phyloP scores from a whole-genome alignment of 2,888 invertebrate species.

The Abrostola triplasia region DNA sequence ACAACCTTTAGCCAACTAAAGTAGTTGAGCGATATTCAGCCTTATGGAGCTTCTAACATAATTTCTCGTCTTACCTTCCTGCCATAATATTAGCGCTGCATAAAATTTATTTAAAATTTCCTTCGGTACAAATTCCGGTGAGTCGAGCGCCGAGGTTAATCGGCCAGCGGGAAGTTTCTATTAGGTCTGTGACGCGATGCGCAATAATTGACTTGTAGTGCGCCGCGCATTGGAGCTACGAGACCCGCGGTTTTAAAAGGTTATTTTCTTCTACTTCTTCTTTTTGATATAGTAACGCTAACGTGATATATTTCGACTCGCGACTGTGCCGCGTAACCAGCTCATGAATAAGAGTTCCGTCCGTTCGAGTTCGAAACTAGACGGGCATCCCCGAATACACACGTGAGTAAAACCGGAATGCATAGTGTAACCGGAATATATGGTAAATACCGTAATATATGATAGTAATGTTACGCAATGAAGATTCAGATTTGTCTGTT shows the following conservation, averaged over 20 bases:
- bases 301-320: too few relatives aligned
- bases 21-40: too few relatives aligned
- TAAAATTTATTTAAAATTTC: constrained; percentile 11
- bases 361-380: too few relatives aligned
- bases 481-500: too few relatives aligned
- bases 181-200: constrained; percentile 58
- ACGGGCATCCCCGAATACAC: too few relatives aligned
- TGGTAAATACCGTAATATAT: too few relatives aligned
- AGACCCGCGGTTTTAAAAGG: constrained; percentile 10
- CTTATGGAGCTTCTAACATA: background rate
- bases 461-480: too few relatives aligned
- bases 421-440: too few relatives aligned
- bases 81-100: background rate
- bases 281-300: background rate
- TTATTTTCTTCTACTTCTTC: background rate
- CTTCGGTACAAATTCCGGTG: constrained; percentile 24
- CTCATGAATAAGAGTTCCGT: too few relatives aligned
- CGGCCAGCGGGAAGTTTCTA: constrained; percentile 65
- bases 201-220: constrained; percentile 57
- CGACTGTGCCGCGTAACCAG: too few relatives aligned
- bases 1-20: too few relatives aligned
- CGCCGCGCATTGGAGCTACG: constrained; percentile 24
- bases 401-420: too few relatives aligned
- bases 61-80: background rate
- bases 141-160: constrained; percentile 52